Evolutionary conservation across 2,113 vertebrate genomes (phyloP), one percentile per base, ranked within the genome.

Genomic region (Apistogramma diplotaenia): DNA sequence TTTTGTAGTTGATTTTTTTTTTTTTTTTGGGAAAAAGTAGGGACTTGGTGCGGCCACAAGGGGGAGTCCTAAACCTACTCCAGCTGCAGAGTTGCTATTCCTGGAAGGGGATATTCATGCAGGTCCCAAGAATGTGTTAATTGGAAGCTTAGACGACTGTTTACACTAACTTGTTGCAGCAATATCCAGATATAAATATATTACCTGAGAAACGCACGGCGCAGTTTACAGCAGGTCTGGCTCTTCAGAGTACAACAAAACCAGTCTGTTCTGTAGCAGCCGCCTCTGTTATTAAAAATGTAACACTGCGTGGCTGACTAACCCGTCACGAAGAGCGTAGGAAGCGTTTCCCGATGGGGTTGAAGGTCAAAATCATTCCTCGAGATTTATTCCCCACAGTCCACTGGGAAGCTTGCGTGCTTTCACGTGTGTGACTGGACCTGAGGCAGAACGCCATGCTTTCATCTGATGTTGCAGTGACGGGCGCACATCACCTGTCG

Each of bases 41-140:
- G 33, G 5, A 37, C 21, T 60, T 4, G 1, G 61, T 54, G 2
- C 1, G 12, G 25, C 89, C 92, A 91, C 87, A 71, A 85, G 93
- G 84, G 82, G 91, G 92, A n/a, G 89, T 25, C 74, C 8, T 75
- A 15, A 33, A 67, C 3, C 57, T 71, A 53, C 81, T 57, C 37
- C 25, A 18, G 8, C 57, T 33, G 15, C 19, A 10, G 23, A 56
- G 7, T 21, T 16, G 25, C 9, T 3, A 5, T 13, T 23, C 3
- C 37, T 25, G 15, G 37, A 27, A 37, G 18, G 21, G 37, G 61
- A 23, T 21, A 27, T 25, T 21, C n/a, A 8, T 0, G 53, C 19
- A 27, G 6, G 21, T n/a, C 12, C 59, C 61, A 51, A 53, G 29
- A 9, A 33, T 57, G 16, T 40, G 35, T 57, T 6, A 72, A 23